Evolutionary conservation across 2,888 invertebrate species (phyloP), one percentile per base, ranked within the genome.

Genomic region (Orchestes rusci): DNA sequence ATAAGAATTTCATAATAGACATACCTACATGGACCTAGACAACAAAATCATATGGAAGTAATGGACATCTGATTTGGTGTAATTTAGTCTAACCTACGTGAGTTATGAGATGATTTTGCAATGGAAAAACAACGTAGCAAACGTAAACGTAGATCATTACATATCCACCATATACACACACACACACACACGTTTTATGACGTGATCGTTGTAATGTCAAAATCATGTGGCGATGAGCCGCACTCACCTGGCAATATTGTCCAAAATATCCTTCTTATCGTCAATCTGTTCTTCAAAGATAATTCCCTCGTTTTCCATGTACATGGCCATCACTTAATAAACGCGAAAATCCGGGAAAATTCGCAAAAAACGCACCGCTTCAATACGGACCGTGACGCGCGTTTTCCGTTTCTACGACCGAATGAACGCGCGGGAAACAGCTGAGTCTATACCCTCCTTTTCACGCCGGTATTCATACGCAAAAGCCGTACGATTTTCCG

Each of bases 341-440:
- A 59, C 16, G 32, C 44, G 45, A 37, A 45, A 48, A 42, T 39
- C 39, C 45, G 41, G 30, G 42, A 35, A 42, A 59, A 50, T 48
- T 44, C 41, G 43, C 28, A 47, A 48, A 31, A 53, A 47, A 52
- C 62, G n/a, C n/a, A n/a, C n/a, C n/a, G n/a, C n/a, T n/a, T n/a
- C n/a, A n/a, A n/a, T n/a, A n/a, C n/a, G n/a, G n/a, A n/a, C n/a
- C n/a, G n/a, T n/a, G n/a, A n/a, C n/a, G n/a, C n/a, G n/a, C n/a
- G n/a, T n/a, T n/a, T n/a, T n/a, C n/a, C n/a, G n/a, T 74, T 74
- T 73, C 75, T 74, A 76, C 75, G 75, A 75, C n/a, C n/a, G n/a
- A n/a, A n/a, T n/a, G n/a, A n/a, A n/a, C n/a, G 75, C 74, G 73
- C 78, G 78, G 77, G 78, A 79, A 79, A 78, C 77, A 78, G 77